phyloP scores from a whole-genome alignment of 2,888 invertebrate genomes.

The Lasioglossum figueresi region DNA sequence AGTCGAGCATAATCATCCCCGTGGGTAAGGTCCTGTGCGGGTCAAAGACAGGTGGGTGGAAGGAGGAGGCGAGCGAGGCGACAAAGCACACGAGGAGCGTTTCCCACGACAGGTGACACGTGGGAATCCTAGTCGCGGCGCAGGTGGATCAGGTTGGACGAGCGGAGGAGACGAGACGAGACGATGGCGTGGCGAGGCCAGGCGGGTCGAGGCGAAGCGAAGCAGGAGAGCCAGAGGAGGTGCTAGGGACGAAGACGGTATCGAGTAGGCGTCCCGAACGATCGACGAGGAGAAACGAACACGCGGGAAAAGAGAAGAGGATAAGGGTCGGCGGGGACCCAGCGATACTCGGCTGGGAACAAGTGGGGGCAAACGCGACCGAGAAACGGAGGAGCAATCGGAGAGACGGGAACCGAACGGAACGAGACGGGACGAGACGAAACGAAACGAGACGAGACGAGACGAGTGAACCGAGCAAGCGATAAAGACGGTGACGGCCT shows the following conservation, averaged over 20 bases:
- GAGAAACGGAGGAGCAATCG: slow-evolving; percentile 60
- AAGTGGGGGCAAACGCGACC: slow-evolving; percentile 45
- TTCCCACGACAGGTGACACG: slow-evolving; percentile 83
- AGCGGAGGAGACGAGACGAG: slow-evolving; percentile 35
- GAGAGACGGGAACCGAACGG: slow-evolving; percentile 36
- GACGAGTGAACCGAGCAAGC: slow-evolving; percentile 15
- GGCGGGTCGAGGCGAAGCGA: not conserved
- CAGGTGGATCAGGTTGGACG: slow-evolving; percentile 78
- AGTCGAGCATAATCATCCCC: slow-evolving; percentile 13
- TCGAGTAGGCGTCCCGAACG: slow-evolving; percentile 57
- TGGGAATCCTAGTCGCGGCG: slow-evolving; percentile 80
- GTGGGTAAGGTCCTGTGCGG: slow-evolving; percentile 20
- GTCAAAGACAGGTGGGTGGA: slow-evolving; percentile 68
- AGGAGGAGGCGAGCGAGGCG: slow-evolving; percentile 70
- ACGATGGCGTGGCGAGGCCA: not conserved
- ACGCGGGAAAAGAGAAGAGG: slow-evolving; percentile 45
- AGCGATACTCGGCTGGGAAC: slow-evolving; percentile 24
- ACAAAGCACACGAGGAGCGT: slow-evolving; percentile 68
- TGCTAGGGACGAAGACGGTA: slow-evolving; percentile 35
- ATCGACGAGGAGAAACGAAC: slow-evolving; percentile 47
- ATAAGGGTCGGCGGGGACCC: slow-evolving; percentile 40
- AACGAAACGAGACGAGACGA: slow-evolving; percentile 1
- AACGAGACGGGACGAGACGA: not conserved
- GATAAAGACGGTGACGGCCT: slow-evolving; percentile 65
- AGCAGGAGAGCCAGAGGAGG: not conserved